Evolutionary conservation across 2,888 invertebrate genomes (phyloP).

Genomic region (Coleophora deauratella): DNA sequence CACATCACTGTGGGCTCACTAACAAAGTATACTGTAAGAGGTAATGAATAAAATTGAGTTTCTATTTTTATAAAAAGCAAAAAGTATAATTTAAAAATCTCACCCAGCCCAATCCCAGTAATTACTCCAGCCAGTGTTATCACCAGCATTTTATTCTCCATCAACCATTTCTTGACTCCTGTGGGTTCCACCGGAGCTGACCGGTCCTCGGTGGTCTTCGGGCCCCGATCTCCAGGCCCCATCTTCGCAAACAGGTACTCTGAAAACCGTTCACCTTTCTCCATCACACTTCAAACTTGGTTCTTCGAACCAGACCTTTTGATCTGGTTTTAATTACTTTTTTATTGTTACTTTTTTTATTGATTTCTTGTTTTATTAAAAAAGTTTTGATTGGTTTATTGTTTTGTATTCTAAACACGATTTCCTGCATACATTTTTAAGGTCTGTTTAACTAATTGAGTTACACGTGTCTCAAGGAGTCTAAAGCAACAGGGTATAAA

Average conservation of each 20-base stretch:
- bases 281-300: slow-evolving; percentile 62
- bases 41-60: too few species aligned
- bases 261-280: slow-evolving; percentile 81
- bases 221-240: slow-evolving; percentile 77
- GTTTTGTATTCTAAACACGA: too few species aligned
- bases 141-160: slow-evolving; percentile 84
- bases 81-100: slow-evolving; percentile 24
- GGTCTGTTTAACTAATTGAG: too few species aligned
- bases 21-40: too few species aligned
- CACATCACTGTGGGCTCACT: too few species aligned
- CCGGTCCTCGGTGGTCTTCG: slow-evolving; percentile 76
- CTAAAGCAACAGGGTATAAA: too few species aligned
- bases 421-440: too few species aligned
- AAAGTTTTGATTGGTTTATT: background rate
- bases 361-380: background rate
- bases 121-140: slow-evolving; percentile 87
- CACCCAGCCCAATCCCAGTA: slow-evolving; percentile 82
- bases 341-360: background rate
- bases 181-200: slow-evolving; percentile 78
- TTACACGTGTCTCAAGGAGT: background rate
- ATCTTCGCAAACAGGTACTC: slow-evolving; percentile 88
- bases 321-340: slow-evolving; percentile 16
- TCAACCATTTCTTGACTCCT: slow-evolving; percentile 79
- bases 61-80: too few species aligned
- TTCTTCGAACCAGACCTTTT: slow-evolving; percentile 32